Conservation (phyloP, 2,797 vertebrate genomes). For the Pseudotriccus pelzelni region DNA sequence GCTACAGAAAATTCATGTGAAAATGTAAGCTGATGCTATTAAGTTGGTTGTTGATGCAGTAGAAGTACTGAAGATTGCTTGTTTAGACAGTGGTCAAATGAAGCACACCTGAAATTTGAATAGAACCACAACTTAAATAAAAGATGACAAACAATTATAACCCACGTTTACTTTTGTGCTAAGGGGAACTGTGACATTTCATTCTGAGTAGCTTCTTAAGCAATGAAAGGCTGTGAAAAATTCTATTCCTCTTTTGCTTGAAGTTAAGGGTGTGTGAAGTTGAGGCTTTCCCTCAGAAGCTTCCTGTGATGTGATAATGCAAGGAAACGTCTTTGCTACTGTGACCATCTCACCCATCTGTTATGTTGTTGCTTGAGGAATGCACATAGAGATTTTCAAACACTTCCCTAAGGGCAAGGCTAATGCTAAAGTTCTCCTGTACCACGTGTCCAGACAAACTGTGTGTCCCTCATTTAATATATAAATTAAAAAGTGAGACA, state of each 20-base stretch:
- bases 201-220: constrained; percentile 10
- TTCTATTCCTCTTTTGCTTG: constrained; percentile 1
- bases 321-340: constrained; percentile 2
- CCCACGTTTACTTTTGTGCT: neutral
- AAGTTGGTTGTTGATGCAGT: neutral
- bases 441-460: neutral
- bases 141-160: constrained; percentile 43
- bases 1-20: neutral
- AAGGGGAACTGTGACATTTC: constrained; percentile 19
- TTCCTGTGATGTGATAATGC: constrained; percentile 41
- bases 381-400: neutral
- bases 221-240: neutral
- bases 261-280: constrained; percentile 40
- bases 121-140: constrained; percentile 3
- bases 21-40: neutral
- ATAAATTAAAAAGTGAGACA: rapidly evolving
- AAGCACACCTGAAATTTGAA: neutral
- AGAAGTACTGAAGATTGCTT: neutral
- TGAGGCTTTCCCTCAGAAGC: constrained; percentile 11
- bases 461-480: neutral
- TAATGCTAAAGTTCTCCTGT: neutral
- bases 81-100: constrained; percentile 37
- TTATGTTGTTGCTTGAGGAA: neutral
- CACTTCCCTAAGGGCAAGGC: neutral
- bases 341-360: constrained; percentile 31